Evolutionary conservation across 2,113 vertebrate species (phyloP).

Genomic region (Hypomesus transpacificus): DNA sequence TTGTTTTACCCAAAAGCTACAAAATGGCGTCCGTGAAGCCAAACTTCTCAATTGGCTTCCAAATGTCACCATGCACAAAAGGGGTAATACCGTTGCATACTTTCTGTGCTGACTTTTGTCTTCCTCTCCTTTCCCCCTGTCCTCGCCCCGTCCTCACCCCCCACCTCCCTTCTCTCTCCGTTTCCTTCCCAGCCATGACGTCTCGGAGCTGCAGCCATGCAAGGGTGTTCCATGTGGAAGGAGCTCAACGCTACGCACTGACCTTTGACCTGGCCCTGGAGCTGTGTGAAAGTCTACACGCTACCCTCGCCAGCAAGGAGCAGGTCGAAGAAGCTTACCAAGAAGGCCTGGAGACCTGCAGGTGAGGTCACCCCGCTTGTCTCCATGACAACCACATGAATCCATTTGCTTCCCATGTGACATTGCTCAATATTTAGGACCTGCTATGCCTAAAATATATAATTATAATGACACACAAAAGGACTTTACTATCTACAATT

Average conservation of each 20-base stretch:
- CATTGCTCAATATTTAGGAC: too few species aligned
- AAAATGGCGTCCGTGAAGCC: background rate
- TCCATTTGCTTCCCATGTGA: too few species aligned
- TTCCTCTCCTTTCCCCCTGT: too few species aligned
- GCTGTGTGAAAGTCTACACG: slow-evolving; percentile 72
- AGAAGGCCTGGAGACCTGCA: slow-evolving; percentile 82
- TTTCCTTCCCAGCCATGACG: slow-evolving; percentile 53
- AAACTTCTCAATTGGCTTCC: too few species aligned
- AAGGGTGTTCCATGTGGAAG: slow-evolving; percentile 85
- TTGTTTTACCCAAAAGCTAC: background rate
- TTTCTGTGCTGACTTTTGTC: too few species aligned
- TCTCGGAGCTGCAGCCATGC: slow-evolving; percentile 75
- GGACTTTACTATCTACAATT: too few species aligned
- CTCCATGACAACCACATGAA: background rate
- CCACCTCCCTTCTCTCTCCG: background rate
- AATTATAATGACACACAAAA: background rate
- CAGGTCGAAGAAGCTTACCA: slow-evolving; percentile 67
- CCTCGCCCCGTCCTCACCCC: background rate
- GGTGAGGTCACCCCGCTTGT: slow-evolving; percentile 63
- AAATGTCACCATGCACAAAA: too few species aligned
- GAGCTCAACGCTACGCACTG: slow-evolving; percentile 76
- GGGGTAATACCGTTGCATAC: too few species aligned
- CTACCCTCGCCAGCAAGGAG: slow-evolving; percentile 68
- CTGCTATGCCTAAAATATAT: too few species aligned
- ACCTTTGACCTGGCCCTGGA: slow-evolving; percentile 58